Conservation (phyloP, 2,797 vertebrate species). For the Falco concolor region DNA sequence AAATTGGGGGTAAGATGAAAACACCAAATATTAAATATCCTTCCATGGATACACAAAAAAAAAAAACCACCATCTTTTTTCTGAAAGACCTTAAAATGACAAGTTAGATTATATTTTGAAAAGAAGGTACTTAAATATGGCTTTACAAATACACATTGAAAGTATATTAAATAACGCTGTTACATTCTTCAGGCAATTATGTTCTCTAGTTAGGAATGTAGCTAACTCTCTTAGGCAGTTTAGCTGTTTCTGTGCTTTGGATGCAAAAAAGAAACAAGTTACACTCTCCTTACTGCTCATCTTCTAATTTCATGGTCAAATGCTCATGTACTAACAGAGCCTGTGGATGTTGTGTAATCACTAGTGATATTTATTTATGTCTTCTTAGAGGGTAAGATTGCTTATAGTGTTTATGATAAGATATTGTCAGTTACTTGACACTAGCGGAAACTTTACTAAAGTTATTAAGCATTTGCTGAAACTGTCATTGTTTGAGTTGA, state of each 20-base stretch:
- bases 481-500: neutral
- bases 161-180: neutral
- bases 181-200: neutral
- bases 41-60: neutral
- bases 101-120: neutral
- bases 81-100: neutral
- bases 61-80: neutral
- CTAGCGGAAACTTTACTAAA: neutral
- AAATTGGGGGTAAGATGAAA: slow-evolving; percentile 36
- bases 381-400: neutral
- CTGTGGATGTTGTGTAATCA: neutral
- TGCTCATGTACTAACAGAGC: neutral
- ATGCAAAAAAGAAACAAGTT: neutral
- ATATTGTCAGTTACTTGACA: neutral
- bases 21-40: slow-evolving; percentile 27
- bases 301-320: neutral
- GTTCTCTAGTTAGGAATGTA: neutral
- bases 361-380: neutral
- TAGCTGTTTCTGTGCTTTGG: neutral
- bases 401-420: neutral
- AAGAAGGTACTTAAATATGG: neutral
- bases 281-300: neutral
- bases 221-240: neutral
- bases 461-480: neutral
- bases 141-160: neutral